Base-by-base conservation (phyloP, 2,888 invertebrate species). In the Lochmaea crataegi region DNA sequence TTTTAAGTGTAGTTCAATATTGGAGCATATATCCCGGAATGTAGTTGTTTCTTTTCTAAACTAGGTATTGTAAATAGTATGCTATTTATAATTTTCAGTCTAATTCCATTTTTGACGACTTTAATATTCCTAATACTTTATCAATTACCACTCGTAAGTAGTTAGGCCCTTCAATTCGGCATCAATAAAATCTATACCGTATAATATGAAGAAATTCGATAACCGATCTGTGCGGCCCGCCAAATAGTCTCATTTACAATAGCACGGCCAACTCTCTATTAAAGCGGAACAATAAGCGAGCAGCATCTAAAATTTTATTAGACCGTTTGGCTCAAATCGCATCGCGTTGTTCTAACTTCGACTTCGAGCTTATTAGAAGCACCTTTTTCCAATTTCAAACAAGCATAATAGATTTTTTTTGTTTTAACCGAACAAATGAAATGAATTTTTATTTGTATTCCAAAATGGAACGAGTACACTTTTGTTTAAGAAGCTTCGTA, bases 251-350 rank as follows among this genome's bases (percentile, higher is more conserved):
- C 26, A 41, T 69, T 38, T 18, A 26, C 45, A 14, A 53, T 10
- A 32, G 48, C 68, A 65, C 65, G 53, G 63, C 65, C 63, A 72
- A 72, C 72, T 68, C 72, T 68, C 51, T 58, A 72, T 72, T 68
- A 72, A 72, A 72, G 45, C 41, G 68, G 68, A 68, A 72, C 72
- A 72, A 72, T 65, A 68, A 65, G 58, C 22, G 51, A 53, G 69
- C 38, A 63, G 38, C 41, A 63, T 69, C 69, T 61, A 63, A 63
- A 69, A 69, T 69, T 69, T 69, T 69, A 69, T 69, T 32, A 38
- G 14, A 41, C 14, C 67, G 67, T 56, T 67, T 67, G 67, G 56
- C 53, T 48, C 61, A 45, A 68, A 61, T 32, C n/a, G 56, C 53
- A 57, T 18, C 41, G 67, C 57, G 67, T 56, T 42, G 67, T 51